Conservation (phyloP, 2,888 invertebrate species). For the Candidula unifasciata region DNA sequence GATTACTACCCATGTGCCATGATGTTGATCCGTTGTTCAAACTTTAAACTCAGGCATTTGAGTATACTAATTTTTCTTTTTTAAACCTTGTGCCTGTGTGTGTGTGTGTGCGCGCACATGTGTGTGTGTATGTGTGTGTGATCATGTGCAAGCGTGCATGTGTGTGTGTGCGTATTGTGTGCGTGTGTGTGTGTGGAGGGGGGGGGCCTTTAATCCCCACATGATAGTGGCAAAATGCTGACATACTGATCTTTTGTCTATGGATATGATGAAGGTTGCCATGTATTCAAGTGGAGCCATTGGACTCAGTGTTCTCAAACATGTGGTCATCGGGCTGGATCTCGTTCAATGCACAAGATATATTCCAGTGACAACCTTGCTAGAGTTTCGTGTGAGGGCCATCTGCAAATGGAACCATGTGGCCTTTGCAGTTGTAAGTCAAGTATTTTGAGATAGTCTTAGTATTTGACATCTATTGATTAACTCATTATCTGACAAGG, state of each 20-base stretch:
- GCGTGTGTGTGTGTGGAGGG: no score
- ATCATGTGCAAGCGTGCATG: no score
- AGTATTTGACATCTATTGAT: neutral
- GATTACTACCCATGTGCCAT: no score
- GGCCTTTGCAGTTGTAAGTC: slow-evolving; percentile 42
- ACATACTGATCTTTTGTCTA: neutral
- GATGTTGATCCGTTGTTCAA: no score
- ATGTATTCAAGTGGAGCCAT: slow-evolving; percentile 37
- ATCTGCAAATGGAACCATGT: slow-evolving; percentile 22
- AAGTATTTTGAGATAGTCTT: slow-evolving; percentile 22
- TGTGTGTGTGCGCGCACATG: no score
- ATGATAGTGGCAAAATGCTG: neutral
- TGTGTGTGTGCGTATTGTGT: no score
- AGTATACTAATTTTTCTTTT: no score
- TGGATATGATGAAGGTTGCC: slow-evolving; percentile 34
- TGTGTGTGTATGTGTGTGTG: no score
- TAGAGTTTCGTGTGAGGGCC: neutral
- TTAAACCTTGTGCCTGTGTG: no score
- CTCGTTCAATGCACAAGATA: slow-evolving; percentile 20
- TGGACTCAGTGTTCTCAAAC: slow-evolving; percentile 42
- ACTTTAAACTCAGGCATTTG: no score
- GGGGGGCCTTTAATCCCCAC: no score
- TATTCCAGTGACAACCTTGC: slow-evolving; percentile 36
- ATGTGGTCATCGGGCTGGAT: slow-evolving; percentile 32
- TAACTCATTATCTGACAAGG: no score